phyloP scores from a whole-genome alignment of 2,797 vertebrate genomes.

The Enteromius unitaeniatus region DNA sequence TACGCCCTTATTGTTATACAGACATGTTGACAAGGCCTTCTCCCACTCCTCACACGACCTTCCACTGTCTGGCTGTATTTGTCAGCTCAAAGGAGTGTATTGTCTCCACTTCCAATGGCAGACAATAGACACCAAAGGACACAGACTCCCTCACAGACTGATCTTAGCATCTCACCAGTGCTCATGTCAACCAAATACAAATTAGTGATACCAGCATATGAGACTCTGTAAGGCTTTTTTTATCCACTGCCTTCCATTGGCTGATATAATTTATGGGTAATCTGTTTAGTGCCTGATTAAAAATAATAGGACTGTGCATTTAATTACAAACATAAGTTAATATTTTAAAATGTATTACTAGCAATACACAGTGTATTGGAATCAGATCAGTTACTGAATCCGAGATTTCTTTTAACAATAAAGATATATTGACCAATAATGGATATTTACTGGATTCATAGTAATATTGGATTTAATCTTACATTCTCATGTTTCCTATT shows the following conservation, averaged over 20 bases:
- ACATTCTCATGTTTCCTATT: neutral
- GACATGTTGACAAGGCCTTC: conserved; percentile 47
- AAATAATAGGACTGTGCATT: neutral
- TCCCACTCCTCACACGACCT: conserved; percentile 38
- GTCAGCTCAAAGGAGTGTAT: conserved; percentile 36
- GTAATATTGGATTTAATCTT: neutral
- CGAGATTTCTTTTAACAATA: neutral
- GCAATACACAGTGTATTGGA: neutral
- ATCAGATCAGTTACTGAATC: neutral
- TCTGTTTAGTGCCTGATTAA: neutral
- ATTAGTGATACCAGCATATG: conserved; percentile 13
- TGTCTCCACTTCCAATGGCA: conserved; percentile 33
- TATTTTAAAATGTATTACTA: neutral
- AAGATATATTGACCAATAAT: neutral
- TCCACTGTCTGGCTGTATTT: conserved; percentile 42
- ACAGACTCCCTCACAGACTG: conserved; percentile 17
- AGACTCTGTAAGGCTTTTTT: neutral
- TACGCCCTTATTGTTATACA: conserved; percentile 43
- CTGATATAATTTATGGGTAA: neutral
- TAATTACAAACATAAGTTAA: neutral
- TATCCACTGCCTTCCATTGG: neutral
- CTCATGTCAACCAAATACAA: conserved; percentile 35
- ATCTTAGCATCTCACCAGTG: conserved; percentile 27
- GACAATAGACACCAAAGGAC: conserved; percentile 41
- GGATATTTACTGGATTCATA: neutral